Evolutionary conservation across 2,888 invertebrate genomes (phyloP), one percentile per base, ranked within the genome.

Genomic region (Oligia strigilis): DNA sequence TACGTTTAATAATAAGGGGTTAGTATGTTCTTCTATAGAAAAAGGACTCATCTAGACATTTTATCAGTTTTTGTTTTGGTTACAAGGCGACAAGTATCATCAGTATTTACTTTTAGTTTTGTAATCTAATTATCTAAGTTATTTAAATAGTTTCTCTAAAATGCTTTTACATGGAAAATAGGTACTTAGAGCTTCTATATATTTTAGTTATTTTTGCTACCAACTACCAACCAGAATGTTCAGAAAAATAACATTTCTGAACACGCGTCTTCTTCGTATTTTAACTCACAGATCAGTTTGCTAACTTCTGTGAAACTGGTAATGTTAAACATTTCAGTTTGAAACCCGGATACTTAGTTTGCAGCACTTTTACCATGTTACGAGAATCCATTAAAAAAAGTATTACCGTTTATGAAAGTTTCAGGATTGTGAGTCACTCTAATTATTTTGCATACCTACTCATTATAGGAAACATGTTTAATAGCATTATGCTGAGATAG

Each of bases 271-370:
- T 60, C n/a, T 75, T 69, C 46, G 29, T 49, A 58, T 78, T 72
- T 52, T 36, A 82, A 78, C 60, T 78, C 46, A 4, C 19, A 65
- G 62, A 74, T 71, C 65, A 49, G 71, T 74, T 78, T 43, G 58
- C 8, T 11, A 78, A 74, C 62, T 83, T 74, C 70, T 19, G 4
- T 8, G 29, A 66, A 78, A 71, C 70, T 67, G 13, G 17, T 70
- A 1, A 78, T 60, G 52, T 65, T 11, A 65, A 72, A 13, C 36
- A 19, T 73, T 60, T 71, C 29, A 43, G 5, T 23, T 70, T 11
- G 1, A 23, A 70, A 49, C 69, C 29, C 23, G 8, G 29, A 6
- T 55, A 49, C 17, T 70, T 4, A 69, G 17, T 23, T 49, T 67
- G 23, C 11, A 69, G 14, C 58, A 40, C 17, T 55, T 52, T 46